These are phyloP conservation scores for Heterochromis multidens DNA, from an alignment of 2,113 vertebrate species.

Conservation along the genomic window DNA sequence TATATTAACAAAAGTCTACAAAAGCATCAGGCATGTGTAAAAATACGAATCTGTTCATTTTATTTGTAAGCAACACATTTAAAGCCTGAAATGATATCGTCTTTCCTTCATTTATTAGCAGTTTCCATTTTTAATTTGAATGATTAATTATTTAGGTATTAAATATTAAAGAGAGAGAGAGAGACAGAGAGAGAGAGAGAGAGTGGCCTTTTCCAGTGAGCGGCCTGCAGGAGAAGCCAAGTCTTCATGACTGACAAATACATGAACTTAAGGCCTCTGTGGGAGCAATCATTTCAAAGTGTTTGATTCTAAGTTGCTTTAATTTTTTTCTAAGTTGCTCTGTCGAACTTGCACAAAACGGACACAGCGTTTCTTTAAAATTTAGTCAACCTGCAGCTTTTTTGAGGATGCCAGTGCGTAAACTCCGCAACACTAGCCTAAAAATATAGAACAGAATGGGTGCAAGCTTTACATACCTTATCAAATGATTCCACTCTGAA, in stretches of 20 bases:
- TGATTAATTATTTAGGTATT: neutral
- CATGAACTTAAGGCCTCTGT: neutral
- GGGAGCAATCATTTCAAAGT: neutral
- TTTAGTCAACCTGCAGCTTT: neutral
- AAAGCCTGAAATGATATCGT: neutral
- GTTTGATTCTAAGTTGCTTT: neutral
- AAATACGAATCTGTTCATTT: neutral
- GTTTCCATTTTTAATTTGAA: neutral
- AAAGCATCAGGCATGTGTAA: neutral
- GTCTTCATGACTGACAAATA: neutral
- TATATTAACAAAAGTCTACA: neutral
- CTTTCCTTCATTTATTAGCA: neutral
- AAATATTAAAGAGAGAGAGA: too few species aligned
- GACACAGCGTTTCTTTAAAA: neutral
- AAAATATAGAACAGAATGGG: neutral
- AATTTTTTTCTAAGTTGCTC: neutral
- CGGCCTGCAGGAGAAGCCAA: constrained; percentile 10
- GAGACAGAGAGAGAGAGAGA: too few species aligned
- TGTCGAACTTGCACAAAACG: neutral
- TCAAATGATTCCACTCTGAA: neutral
- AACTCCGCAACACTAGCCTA: neutral
- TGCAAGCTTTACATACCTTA: neutral
- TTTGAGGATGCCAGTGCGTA: neutral
- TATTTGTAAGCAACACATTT: neutral
- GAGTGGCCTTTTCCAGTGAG: constrained; percentile 7